Conservation (phyloP, 23 tunicate genomes). For the Pegea sp. region DNA sequence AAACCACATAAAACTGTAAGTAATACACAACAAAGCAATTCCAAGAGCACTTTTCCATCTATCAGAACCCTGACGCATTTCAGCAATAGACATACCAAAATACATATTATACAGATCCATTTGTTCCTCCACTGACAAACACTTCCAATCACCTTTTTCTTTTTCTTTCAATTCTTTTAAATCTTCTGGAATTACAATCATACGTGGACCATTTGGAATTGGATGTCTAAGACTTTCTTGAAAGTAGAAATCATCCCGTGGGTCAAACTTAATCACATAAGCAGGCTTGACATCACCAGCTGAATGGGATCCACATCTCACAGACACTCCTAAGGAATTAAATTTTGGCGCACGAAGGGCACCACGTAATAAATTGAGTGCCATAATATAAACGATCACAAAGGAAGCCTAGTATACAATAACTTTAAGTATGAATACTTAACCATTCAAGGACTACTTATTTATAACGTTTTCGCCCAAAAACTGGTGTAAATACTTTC, state of each 20-base stretch:
- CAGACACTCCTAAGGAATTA: not conserved
- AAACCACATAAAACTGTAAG: no score
- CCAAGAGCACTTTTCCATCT: constrained; percentile 46
- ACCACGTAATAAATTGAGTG: not conserved
- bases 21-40: not conserved
- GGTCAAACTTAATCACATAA: constrained; percentile 17
- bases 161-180: constrained; percentile 56
- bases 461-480: no score
- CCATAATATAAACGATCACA: no score
- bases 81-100: constrained; percentile 76
- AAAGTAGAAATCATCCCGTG: constrained; percentile 25
- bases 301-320: not conserved
- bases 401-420: no score
- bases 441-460: no score
- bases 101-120: constrained; percentile 66
- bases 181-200: constrained; percentile 17
- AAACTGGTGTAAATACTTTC: no score
- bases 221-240: constrained; percentile 52
- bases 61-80: constrained; percentile 41
- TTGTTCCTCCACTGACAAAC: constrained; percentile 40
- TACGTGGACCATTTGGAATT: constrained; percentile 38
- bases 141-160: constrained; percentile 66
- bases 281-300: constrained; percentile 3
- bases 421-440: no score
- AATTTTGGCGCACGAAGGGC: not conserved